Conservation (phyloP, 2,888 invertebrate species). For the Vesta saturnalis region DNA sequence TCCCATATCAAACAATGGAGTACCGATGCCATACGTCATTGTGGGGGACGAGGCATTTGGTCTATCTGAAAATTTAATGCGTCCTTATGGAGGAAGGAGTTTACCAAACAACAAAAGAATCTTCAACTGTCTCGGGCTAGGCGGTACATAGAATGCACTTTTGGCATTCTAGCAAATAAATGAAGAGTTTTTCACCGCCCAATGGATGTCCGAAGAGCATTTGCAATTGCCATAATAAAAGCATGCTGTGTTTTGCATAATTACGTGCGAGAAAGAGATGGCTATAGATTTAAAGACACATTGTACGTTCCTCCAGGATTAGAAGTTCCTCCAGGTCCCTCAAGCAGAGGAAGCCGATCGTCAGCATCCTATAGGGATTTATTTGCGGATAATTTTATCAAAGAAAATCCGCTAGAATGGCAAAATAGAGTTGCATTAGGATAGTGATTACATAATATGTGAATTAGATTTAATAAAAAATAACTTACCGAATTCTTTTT, state of each 20-base stretch:
- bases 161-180: constrained; percentile 26
- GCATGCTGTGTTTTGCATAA: constrained; percentile 15
- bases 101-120: constrained; percentile 12
- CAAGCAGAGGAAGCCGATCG: background rate
- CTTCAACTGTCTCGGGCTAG: constrained; percentile 19
- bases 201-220: background rate
- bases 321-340: background rate
- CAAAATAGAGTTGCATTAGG: background rate
- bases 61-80: constrained; percentile 25
- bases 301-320: background rate
- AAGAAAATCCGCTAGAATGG: background rate
- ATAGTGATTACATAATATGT: background rate
- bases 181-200: constrained; percentile 16
- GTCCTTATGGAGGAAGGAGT: constrained; percentile 19
- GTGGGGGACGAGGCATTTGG: constrained; percentile 32
- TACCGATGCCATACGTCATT: constrained; percentile 19
- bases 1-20: constrained; percentile 11
- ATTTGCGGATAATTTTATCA: background rate
- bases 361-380: background rate
- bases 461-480: background rate
- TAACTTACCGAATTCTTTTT: background rate
- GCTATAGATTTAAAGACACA: constrained; percentile 1
- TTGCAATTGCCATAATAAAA: constrained; percentile 7
- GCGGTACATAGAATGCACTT: constrained; percentile 19
- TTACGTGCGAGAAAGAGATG: constrained; percentile 4